Evolutionary conservation across 2,113 vertebrate genomes (phyloP), one percentile per base, ranked within the genome.

Genomic region (Pelecanoides urinatrix): DNA sequence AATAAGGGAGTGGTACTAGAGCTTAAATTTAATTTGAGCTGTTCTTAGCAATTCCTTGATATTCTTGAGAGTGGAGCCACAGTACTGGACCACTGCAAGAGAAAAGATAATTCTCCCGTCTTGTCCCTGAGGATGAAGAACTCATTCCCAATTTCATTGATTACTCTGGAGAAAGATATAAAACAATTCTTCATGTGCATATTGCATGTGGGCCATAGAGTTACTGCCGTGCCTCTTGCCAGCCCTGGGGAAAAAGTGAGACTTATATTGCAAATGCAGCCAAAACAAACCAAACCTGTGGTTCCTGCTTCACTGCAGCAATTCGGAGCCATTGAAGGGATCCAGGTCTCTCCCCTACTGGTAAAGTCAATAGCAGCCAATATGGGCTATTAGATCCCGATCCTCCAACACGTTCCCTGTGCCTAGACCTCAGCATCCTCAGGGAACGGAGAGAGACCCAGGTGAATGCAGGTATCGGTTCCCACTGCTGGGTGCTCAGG

Each of bases 261-360:
- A 86, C 29, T 82, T 56, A 7, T 10, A 78, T 56, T 67, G 83
- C 72, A 72, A 92, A 63, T 12, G 30, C 72, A 94, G 76, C 59
- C 47, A 14, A 80, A 93, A 61, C 44, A 90, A 90, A 96, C 6
- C 79, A 96, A 75, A 93, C 79, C 68, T 65, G 75, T 82, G 92
- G 56, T 49, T 86, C 86, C 79, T 71, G 90, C 87, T 96, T 79
- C 61, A 45, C 62, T 75, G 90, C 44, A 75, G 73, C 40, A 52
- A 42, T 82, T 42, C 3, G 2, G 61, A 95, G 87, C 47, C 66
- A 79, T 2, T 72, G 93, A 91, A 82, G 34, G 32, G 49, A 82
- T 82, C 20, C 68, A 65, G 30, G 44, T 58, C 25, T 52, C 56
- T 50, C 3, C 32, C 40, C 23, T 44, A 58, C 44, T 40, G 22